A percentile compares a stretch with the other conserved stretches of the same genome.
These are phyloP conservation scores for Myotis davidii DNA, from an alignment of 2,113 vertebrate species.

Conservation along the genomic window DNA sequence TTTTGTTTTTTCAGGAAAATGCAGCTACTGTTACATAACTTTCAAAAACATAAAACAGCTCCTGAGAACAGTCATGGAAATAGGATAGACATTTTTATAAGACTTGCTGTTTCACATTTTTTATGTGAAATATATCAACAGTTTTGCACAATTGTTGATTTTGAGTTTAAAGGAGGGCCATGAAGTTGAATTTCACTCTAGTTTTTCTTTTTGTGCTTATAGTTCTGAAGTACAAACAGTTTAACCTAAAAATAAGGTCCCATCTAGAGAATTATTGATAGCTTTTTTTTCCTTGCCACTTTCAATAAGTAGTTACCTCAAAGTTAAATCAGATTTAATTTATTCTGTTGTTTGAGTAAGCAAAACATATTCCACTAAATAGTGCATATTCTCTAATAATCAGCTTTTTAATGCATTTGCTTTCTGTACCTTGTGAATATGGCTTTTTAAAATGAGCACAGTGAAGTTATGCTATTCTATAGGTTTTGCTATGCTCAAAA, in stretches of 20 bases:
- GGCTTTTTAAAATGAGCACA: slow-evolving; percentile 20
- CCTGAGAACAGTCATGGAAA: not conserved
- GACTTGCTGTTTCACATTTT: not conserved
- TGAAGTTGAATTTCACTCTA: not conserved
- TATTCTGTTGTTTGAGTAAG: not conserved
- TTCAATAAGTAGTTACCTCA: slow-evolving; percentile 2
- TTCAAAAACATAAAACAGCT: not conserved
- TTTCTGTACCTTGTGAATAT: not conserved
- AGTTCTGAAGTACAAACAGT: not conserved
- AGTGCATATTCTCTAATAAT: not conserved
- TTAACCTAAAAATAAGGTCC: not conserved
- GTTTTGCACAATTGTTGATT: not conserved
- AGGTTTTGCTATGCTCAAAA: not conserved
- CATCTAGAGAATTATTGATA: not conserved
- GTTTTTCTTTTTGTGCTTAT: slow-evolving; percentile 30
- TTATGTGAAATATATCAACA: not conserved
- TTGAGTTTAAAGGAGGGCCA: not conserved
- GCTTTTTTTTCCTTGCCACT: not conserved
- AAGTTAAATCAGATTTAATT: slow-evolving; percentile 45
- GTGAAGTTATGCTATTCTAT: not conserved
- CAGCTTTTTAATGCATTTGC: not conserved
- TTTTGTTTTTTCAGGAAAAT: not conserved
- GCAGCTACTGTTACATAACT: not conserved
- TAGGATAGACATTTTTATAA: not conserved
- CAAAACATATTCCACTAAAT: not conserved